Conservation (phyloP, 1,140 invertebrate genomes). For the Ganaspis sp. region DNA sequence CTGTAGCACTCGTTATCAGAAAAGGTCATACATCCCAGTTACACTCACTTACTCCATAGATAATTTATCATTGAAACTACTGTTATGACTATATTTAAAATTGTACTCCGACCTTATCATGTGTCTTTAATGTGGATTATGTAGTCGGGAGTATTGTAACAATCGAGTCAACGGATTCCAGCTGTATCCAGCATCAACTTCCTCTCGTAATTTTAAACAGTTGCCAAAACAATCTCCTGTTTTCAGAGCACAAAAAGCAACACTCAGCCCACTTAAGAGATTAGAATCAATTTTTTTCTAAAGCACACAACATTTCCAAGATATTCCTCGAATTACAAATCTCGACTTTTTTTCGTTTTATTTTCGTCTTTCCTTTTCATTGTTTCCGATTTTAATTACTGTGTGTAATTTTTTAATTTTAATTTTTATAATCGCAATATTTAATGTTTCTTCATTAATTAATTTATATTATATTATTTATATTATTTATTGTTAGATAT, state of each 20-base stretch:
- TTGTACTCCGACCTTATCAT: slow-evolving; percentile 59
- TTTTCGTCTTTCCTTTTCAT: too few relatives aligned
- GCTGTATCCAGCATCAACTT: slow-evolving; percentile 10
- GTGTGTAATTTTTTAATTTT: too few relatives aligned
- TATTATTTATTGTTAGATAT: too few relatives aligned
- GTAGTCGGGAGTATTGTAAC: slow-evolving; percentile 52
- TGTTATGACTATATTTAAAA: slow-evolving; percentile 71
- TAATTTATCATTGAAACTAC: slow-evolving; percentile 70
- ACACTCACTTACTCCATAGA: slow-evolving; percentile 66
- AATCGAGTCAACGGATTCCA: not conserved
- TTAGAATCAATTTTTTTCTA: not conserved
- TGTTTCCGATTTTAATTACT: too few relatives aligned
- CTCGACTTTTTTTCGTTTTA: too few relatives aligned
- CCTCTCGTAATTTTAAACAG: slow-evolving; percentile 3
- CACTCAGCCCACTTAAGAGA: not conserved
- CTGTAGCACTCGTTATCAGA: slow-evolving; percentile 67
- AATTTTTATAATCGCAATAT: too few relatives aligned
- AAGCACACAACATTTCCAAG: not conserved
- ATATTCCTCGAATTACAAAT: not conserved
- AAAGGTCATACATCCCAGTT: slow-evolving; percentile 74
- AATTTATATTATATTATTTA: too few relatives aligned
- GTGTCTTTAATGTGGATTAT: slow-evolving; percentile 55
- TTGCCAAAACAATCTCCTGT: not conserved
- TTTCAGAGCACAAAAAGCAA: slow-evolving; percentile 1
- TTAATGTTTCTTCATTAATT: too few relatives aligned